A percentile compares a stretch with the other conserved stretches of the same genome.
phyloP scores from a whole-genome alignment of 2,888 invertebrate genomes.

The Pinctada fucata region DNA sequence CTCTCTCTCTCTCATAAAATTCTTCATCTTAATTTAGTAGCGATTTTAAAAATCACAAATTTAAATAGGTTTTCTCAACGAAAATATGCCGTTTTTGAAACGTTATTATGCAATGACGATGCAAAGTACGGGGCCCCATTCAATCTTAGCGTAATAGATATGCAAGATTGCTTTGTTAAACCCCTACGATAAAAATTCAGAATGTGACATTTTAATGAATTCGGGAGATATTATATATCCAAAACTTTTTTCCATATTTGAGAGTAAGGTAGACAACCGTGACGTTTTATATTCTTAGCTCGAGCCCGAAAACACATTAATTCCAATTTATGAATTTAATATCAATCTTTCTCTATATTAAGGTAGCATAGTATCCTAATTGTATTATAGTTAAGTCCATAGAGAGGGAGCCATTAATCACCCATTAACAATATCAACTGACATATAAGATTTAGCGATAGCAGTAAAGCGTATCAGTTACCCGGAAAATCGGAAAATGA shows the following conservation, averaged over 20 bases:
- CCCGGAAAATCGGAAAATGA: not conserved
- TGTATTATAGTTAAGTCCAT: not conserved
- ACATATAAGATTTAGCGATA: not conserved
- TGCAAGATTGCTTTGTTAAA: not conserved
- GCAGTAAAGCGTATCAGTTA: conserved; percentile 2
- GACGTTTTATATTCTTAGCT: not conserved
- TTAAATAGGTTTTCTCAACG: too few relatives aligned
- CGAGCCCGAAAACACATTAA: conserved; percentile 1
- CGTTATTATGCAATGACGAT: not conserved
- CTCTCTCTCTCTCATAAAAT: too few relatives aligned
- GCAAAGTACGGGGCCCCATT: not conserved
- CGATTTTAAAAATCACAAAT: too few relatives aligned
- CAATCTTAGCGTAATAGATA: not conserved
- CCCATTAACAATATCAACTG: not conserved
- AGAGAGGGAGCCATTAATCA: not conserved
- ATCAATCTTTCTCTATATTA: not conserved
- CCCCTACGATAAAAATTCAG: not conserved
- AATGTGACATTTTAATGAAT: not conserved
- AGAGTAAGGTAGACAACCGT: not conserved
- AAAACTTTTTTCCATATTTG: not conserved
- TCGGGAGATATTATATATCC: not conserved
- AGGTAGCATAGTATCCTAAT: not conserved
- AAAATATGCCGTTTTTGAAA: too few relatives aligned
- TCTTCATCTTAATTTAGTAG: too few relatives aligned
- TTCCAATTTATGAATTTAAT: conserved; percentile 1